Base-by-base conservation (phyloP, 2,797 vertebrate species). In the Alectoris magna region DNA sequence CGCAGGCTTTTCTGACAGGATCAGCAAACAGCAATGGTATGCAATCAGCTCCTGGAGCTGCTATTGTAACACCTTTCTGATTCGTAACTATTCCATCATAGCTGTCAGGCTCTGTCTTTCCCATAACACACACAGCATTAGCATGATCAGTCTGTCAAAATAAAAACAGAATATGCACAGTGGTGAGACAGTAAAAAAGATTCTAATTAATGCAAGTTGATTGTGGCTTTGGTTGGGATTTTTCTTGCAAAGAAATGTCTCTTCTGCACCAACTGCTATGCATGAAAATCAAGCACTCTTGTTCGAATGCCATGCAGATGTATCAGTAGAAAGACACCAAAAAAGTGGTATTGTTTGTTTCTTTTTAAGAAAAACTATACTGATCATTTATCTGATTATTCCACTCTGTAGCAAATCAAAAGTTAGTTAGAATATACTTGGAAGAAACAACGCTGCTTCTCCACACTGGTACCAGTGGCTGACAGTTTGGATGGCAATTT, bases 41-140 rank as follows among this genome's bases (percentile, higher is more conserved):
- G 95, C 99, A 99, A 95, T 99, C 99, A 26, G 99, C 99, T 9
- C 99, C 99, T 1, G 98, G 98, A 64, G 99, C 99, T 3, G 98
- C 98, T 67, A 99, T 87, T 0, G 99, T 98, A 56, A 98, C 90
- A 10, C 98, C 98, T 6, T 60, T 96, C 95, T 95, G 98, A 84
- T 99, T 95, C 0, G 99, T 99, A 44, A 98, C 98, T 77, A 99
- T 98, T 38, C 98, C 98, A 87, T 99, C 99, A 19, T 99, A 99
- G 86, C 93, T 97, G 14, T 97, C 89, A 3, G 99, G 99, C 80
- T 98, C 98, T 2, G 95, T 84, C 80, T 94, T 97, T 27, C 98
- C 99, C 97, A 99, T 90, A 56, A 99, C 92, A 98, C 97, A 98
- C 21, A 99, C 98, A 4, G 97, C 97, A 67, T 44, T 98, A 94